These are phyloP conservation scores for Onchidella celtica DNA, from an alignment of 2,888 invertebrate species.

Conservation along the genomic window DNA sequence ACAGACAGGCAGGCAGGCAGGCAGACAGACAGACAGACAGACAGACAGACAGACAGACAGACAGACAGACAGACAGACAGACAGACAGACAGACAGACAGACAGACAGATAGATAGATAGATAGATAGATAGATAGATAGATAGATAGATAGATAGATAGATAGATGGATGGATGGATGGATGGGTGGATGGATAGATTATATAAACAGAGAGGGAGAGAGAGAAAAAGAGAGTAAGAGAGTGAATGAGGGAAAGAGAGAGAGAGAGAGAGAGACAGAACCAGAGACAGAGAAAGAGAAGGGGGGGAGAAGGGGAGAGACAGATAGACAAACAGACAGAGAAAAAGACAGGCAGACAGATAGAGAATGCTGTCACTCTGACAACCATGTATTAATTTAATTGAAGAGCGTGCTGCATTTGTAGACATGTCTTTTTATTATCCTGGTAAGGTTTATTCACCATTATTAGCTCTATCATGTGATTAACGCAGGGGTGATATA, in stretches of 20 bases:
- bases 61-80: background rate
- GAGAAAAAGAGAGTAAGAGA: background rate
- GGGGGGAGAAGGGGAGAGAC: background rate
- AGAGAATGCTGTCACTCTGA: too few species aligned
- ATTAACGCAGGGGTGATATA: too few species aligned
- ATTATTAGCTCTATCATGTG: too few species aligned
- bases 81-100: background rate
- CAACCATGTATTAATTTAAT: too few species aligned
- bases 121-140: background rate
- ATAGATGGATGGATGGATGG: background rate
- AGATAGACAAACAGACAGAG: too few species aligned
- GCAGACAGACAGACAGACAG: background rate
- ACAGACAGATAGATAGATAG: background rate
- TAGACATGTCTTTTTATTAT: too few species aligned
- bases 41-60: background rate
- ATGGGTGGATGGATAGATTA: too few species aligned
- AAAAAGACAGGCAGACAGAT: too few species aligned
- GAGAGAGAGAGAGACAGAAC: slow-evolving; percentile 5
- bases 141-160: background rate
- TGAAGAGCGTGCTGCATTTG: too few species aligned
- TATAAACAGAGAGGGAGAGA: background rate
- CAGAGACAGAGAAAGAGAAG: background rate
- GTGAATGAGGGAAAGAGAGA: background rate
- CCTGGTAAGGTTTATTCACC: too few species aligned
- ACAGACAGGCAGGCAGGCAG: background rate